Conservation (phyloP, 2,888 invertebrate species). For the Tuta absoluta region DNA sequence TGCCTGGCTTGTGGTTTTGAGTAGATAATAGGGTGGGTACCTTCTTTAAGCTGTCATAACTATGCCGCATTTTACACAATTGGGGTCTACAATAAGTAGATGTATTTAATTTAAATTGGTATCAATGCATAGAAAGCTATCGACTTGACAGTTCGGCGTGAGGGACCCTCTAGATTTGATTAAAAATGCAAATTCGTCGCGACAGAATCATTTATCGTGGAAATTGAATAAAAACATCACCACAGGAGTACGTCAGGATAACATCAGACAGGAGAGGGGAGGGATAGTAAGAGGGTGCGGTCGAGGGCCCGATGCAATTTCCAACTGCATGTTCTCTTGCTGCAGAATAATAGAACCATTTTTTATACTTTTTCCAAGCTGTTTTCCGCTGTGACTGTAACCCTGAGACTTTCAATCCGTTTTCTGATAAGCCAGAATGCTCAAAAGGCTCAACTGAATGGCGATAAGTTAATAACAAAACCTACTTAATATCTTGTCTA, state of each 20-base stretch:
- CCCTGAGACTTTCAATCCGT: not conserved
- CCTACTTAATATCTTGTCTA: too few species aligned
- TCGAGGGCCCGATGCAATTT: slow-evolving; percentile 56
- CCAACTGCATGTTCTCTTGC: slow-evolving; percentile 54
- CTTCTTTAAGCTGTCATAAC: too few species aligned
- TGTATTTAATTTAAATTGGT: not conserved
- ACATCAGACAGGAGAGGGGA: slow-evolving; percentile 35
- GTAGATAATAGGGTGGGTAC: too few species aligned
- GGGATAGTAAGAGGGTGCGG: slow-evolving; percentile 51
- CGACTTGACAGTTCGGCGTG: not conserved
- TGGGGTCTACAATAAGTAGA: too few species aligned
- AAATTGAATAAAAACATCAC: slow-evolving; percentile 62
- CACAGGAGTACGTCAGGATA: slow-evolving; percentile 46
- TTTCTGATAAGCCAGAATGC: too few species aligned
- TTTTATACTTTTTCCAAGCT: slow-evolving; percentile 49
- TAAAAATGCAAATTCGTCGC: slow-evolving; percentile 46
- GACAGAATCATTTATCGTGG: slow-evolving; percentile 42
- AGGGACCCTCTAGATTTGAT: slow-evolving; percentile 32
- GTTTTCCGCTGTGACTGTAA: slow-evolving; percentile 17
- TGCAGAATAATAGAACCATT: slow-evolving; percentile 45
- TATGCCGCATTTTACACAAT: too few species aligned
- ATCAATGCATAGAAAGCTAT: not conserved
- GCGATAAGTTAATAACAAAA: too few species aligned
- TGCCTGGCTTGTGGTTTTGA: too few species aligned
- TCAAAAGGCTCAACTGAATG: too few species aligned